A percentile compares a stretch with the other conserved stretches of the same genome.
phyloP scores from a whole-genome alignment of 2,113 vertebrate genomes.

The Rhynchopsitta pachyrhyncha region DNA sequence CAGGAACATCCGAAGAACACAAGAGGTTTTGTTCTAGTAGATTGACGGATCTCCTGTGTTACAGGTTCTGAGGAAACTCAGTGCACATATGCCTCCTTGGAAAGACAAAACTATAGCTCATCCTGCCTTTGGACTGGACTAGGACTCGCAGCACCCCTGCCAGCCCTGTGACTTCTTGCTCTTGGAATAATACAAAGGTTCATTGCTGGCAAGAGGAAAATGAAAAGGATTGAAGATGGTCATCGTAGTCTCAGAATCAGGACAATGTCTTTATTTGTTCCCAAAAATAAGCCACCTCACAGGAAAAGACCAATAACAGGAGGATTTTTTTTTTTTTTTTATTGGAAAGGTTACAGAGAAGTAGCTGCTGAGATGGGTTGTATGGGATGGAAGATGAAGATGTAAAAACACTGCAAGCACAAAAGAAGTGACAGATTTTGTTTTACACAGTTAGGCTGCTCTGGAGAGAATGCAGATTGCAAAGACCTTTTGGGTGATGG shows the following conservation, averaged over 20 bases:
- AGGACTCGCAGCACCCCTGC: rapidly evolving
- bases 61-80: not conserved
- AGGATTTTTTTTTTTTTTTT: not conserved
- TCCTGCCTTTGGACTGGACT: not conserved
- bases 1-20: not conserved
- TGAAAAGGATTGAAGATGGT: not conserved
- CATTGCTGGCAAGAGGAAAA: not conserved
- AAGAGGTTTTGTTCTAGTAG: not conserved
- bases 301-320: not conserved
- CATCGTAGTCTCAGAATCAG: not conserved
- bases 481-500: not conserved
- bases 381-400: not conserved
- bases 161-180: not conserved
- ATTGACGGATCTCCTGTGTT: not conserved
- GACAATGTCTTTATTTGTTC: not conserved
- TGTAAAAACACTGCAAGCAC: not conserved
- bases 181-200: not conserved
- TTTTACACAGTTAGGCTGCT: not conserved
- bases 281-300: not conserved
- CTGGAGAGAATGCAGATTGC: not conserved
- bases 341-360: not conserved
- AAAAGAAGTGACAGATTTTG: not conserved
- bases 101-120: not conserved
- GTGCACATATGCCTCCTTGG: not conserved
- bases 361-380: not conserved